Evolutionary conservation across 2,888 invertebrate genomes (phyloP), one percentile per base, ranked within the genome.

Genomic region (Eristalis tenax): DNA sequence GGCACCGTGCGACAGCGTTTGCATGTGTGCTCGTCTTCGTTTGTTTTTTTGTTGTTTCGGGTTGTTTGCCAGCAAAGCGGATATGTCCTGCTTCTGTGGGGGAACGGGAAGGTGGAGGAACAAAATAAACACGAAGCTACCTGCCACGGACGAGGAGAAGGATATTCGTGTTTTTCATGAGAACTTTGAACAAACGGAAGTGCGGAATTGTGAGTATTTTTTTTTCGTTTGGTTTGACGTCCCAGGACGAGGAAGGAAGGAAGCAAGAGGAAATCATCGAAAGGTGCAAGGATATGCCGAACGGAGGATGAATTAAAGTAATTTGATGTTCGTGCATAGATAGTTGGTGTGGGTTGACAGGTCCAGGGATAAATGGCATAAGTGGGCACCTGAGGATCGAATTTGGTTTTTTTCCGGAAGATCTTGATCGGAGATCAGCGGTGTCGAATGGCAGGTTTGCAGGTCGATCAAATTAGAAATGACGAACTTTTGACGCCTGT

Each of bases 141-240:
- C 87, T 87, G 87, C 83, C 76, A 76, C 65, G 75, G 66, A 77
- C 64, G 69, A 78, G 57, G 63, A 83, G 63, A 76, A 87, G 78
- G 83, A 83, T 87, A 79, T 87, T 87, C 73, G 43, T 71, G 68
- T 71, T 76, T 32, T 83, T 80, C 83, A 83, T 87, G 87, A 87
- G 87, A 87, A 87, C 68, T 73, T 83, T 78, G 79, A 83, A 80
- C 79, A 87, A 87, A 80, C 87, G 87, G 87, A 87, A 87, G 87
- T 87, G 83, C 79, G 80, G 87, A 87, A 87, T 87, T 83, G 73
- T 80, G 83, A 79, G 65, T 86, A 32, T 86, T 61, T 74, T 57
- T 83, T 74, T 63, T 74, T 56, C 15, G 38, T 5, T 43, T 43
- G 18, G 43, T 2, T 38, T 38, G 38, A 13, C 38, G 38, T 13